Conservation (phyloP, 2,113 vertebrate genomes). For the Chelonoidis abingdonii region DNA sequence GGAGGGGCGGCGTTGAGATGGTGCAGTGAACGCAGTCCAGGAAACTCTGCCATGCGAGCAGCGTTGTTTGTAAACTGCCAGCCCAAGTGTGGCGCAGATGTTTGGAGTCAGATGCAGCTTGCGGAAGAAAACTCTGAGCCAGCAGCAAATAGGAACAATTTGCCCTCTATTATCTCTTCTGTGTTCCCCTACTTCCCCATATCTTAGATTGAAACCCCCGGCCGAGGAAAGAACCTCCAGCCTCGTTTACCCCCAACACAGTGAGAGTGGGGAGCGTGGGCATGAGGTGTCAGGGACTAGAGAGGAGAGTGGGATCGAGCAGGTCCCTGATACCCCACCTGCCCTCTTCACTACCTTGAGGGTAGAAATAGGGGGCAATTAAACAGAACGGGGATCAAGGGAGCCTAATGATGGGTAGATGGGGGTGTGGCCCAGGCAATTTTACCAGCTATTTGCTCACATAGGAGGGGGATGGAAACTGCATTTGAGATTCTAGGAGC, state of each 20-base stretch:
- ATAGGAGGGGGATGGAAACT: neutral
- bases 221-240: neutral
- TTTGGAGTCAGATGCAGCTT: neutral
- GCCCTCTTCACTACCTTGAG: neutral
- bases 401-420: neutral
- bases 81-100: fast-evolving
- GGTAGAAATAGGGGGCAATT: neutral
- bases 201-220: neutral
- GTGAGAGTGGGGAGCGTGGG: neutral
- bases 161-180: fast-evolving
- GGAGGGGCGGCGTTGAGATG: fast-evolving
- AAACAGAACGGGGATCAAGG: neutral
- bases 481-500: neutral
- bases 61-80: fast-evolving
- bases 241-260: neutral
- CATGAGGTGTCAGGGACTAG: neutral
- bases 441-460: neutral
- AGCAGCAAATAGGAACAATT: fast-evolving
- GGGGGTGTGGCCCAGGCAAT: neutral
- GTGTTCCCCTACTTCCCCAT: neutral
- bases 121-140: neutral
- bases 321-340: neutral
- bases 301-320: neutral
- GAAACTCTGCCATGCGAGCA: neutral
- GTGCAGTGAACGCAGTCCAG: neutral